Base-by-base conservation (phyloP, 2,113 vertebrate species). In the Mugil cephalus region DNA sequence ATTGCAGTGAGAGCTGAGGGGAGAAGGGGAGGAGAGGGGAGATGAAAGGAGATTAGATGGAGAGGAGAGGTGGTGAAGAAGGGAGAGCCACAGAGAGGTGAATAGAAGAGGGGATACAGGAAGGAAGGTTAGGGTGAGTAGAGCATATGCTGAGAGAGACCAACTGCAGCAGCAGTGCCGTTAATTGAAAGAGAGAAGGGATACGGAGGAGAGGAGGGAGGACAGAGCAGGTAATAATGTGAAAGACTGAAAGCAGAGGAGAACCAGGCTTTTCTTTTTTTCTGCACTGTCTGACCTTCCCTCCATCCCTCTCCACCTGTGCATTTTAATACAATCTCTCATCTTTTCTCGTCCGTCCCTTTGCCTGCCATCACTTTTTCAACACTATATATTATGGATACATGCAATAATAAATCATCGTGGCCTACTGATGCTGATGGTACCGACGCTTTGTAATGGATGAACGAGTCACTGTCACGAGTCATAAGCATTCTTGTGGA, bases 21-120 rank as follows among this genome's bases (percentile, higher is more conserved):
- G 17, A 53, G 21, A 67, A 36, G 42, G 56, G 42, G 48, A 53
- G 5, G 62, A 72, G 9, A 42, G 50, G 52, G 36, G 38, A 80
- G 66, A 78, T 78, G 70, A 80, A 73, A 81, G 59, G 59, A 81
- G 83, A 85, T 79, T 61, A 79, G 67, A 75, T 76, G 55, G 39
- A 51, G 39, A 58, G 63, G 19, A 45, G 58, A 54, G 51, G 66
- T 55, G 59, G n/a, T 45, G 67, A 51, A 65, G 47, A 50, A 64
- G 46, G 17, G 38, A 40, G 70, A 56, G 71, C 19, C 36, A 35
- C 48, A 71, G 61, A 58, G 48, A 72, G 64, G 77, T 50, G 51
- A 68, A 15, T 42, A 36, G 56, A 60, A 42, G n/a, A 64, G n/a
- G 65, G 42, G 67, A 48, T 47, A 59, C 11, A 36, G 34, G 52